A percentile compares a stretch with the other conserved stretches of the same genome.
Evolutionary conservation across 2,113 vertebrate genomes (phyloP).

Genomic region (Dromiciops gliroides): DNA sequence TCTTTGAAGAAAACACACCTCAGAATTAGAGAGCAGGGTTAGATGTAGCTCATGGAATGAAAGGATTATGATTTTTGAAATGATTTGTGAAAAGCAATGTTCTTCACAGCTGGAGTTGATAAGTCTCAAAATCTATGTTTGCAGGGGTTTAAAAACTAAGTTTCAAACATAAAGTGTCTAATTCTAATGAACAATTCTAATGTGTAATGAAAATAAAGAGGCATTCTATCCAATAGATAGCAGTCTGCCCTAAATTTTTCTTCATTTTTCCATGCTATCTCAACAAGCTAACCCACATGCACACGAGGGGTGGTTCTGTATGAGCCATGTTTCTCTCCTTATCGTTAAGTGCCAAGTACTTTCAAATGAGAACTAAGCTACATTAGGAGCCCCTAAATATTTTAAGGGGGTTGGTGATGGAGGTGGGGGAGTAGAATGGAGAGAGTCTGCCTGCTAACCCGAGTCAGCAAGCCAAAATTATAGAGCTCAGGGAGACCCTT

Average conservation of each 20-base stretch:
- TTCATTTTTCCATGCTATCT: neutral
- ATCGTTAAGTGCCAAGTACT: neutral
- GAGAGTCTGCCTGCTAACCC: neutral
- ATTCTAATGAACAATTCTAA: neutral
- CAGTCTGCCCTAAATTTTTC: neutral
- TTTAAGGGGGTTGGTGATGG: neutral
- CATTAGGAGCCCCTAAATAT: neutral
- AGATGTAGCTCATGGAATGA: neutral
- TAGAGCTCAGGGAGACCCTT: neutral
- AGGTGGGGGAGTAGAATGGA: neutral
- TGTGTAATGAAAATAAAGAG: neutral
- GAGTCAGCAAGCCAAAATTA: neutral
- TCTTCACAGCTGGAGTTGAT: neutral
- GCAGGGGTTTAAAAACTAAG: neutral
- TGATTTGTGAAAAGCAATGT: neutral
- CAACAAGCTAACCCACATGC: neutral
- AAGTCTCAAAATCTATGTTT: neutral
- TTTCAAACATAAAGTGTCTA: neutral
- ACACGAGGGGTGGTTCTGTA: neutral
- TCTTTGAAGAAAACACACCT: neutral
- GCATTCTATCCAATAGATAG: neutral
- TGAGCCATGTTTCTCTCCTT: neutral
- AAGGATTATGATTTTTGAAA: neutral
- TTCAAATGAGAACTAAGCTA: neutral
- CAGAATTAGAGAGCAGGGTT: neutral